Conservation (phyloP, 2,888 invertebrate species). For the Gymnoscelis rufifasciata region DNA sequence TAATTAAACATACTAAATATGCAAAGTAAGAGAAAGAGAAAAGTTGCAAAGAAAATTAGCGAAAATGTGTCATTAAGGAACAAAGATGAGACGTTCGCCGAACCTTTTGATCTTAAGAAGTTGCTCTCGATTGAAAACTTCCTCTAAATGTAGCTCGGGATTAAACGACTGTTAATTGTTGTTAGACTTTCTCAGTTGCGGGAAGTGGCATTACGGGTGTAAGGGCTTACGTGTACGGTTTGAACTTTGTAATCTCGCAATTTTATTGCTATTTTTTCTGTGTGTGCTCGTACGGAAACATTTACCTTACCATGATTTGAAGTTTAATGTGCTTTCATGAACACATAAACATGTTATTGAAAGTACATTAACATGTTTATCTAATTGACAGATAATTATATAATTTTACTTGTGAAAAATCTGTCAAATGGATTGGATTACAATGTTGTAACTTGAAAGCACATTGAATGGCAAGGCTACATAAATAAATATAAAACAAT, state of each 20-base stretch:
- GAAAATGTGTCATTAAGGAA: background rate
- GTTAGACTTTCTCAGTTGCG: conserved; percentile 20
- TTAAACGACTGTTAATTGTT: conserved; percentile 31
- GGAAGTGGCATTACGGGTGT: background rate
- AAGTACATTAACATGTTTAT: too few species aligned
- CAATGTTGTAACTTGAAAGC: too few species aligned
- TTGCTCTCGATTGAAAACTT: conserved; percentile 19
- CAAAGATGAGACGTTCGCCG: background rate
- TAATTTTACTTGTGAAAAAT: too few species aligned
- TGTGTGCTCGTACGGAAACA: background rate
- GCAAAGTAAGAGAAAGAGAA: background rate
- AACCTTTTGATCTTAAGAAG: background rate
- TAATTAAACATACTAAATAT: too few species aligned
- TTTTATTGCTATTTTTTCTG: background rate
- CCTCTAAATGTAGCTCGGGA: conserved; percentile 20
- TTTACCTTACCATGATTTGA: too few species aligned
- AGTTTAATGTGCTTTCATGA: too few species aligned
- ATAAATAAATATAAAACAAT: too few species aligned
- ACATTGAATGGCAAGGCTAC: too few species aligned
- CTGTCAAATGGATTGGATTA: too few species aligned
- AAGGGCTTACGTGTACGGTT: background rate
- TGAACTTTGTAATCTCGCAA: background rate
- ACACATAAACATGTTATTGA: too few species aligned
- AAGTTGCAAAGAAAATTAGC: conserved; percentile 1
- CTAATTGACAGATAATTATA: too few species aligned